These are phyloP conservation scores for Lagopus muta DNA, from an alignment of 2,113 vertebrate genomes.

Conservation along the genomic window DNA sequence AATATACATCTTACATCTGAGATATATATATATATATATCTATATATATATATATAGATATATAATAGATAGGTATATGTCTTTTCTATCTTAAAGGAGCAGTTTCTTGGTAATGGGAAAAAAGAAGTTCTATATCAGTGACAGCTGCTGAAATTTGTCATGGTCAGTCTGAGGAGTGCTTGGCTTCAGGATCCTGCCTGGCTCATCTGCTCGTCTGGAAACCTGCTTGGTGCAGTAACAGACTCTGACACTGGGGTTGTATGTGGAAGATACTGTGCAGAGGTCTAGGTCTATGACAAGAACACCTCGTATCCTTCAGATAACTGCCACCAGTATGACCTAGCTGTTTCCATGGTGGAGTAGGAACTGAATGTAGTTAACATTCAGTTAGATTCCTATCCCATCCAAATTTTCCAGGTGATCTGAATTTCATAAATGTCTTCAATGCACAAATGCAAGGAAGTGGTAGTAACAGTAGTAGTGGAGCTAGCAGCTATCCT, in stretches of 20 bases:
- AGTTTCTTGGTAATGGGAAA: not conserved
- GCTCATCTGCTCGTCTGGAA: not conserved
- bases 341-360: fast-evolving
- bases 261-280: not conserved
- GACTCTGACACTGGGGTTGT: not conserved
- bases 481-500: not conserved
- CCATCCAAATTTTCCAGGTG: not conserved
- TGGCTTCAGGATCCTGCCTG: not conserved
- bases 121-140: not conserved
- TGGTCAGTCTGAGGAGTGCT: not conserved
- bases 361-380: not conserved
- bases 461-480: not conserved
- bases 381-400: not conserved
- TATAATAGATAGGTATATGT: too few species aligned
- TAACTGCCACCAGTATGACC: not conserved
- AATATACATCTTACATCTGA: too few species aligned
- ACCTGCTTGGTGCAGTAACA: not conserved
- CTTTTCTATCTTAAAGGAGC: not conserved
- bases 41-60: too few species aligned
- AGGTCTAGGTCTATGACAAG: not conserved
- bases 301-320: not conserved
- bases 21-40: too few species aligned
- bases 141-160: not conserved
- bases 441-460: not conserved
- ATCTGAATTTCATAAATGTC: not conserved